Percentiles rank a stretch among this genome's conserved stretches.
Evolutionary conservation across 2,888 invertebrate genomes (phyloP).

Genomic region (Volucella zonaria): DNA sequence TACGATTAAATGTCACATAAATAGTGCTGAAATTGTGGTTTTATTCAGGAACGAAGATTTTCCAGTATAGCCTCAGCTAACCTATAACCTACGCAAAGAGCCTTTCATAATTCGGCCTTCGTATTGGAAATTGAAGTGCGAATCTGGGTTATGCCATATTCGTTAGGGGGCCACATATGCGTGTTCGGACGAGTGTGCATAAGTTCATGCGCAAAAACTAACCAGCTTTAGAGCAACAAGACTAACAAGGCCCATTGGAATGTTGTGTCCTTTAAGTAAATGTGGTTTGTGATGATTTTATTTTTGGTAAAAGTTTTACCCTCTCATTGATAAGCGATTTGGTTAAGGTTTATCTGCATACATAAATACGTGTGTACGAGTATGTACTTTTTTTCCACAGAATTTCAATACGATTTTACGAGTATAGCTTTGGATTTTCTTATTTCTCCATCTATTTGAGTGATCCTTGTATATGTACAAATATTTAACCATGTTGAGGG

Average conservation of each 20-base stretch:
- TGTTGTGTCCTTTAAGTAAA: slow-evolving; percentile 20
- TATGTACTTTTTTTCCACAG: no score
- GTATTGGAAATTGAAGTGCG: slow-evolving; percentile 12
- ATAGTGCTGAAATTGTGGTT: slow-evolving; percentile 47
- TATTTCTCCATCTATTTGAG: no score
- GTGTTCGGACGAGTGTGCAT: background rate
- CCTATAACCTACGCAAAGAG: background rate
- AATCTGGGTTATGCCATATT: background rate
- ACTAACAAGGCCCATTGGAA: background rate
- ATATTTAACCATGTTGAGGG: no score
- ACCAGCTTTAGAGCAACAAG: background rate
- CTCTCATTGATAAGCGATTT: no score
- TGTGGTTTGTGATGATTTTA: slow-evolving; percentile 3
- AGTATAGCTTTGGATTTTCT: no score
- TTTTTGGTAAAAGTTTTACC: no score
- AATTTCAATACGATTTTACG: no score
- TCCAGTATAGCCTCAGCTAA: background rate
- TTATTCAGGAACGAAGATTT: slow-evolving; percentile 33
- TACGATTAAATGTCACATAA: slow-evolving; percentile 50
- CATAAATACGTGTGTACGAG: no score
- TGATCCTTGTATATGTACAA: no score
- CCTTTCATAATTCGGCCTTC: slow-evolving; percentile 20
- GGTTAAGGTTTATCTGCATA: no score
- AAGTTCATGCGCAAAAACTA: background rate
- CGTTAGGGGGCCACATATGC: background rate